Evolutionary conservation across 2,113 vertebrate species (phyloP).

Genomic region (Halcyon senegalensis): DNA sequence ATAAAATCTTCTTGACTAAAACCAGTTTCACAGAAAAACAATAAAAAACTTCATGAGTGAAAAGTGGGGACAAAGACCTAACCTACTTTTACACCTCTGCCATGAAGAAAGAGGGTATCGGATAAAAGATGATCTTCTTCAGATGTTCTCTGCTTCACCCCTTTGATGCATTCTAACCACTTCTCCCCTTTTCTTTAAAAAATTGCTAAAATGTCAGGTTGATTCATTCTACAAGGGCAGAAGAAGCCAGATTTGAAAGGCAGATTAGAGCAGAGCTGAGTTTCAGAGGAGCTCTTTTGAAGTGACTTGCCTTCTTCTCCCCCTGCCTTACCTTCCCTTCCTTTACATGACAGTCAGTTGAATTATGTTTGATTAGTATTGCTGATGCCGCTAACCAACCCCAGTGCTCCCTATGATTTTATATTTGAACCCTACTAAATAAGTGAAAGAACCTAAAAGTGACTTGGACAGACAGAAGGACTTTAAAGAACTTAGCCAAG

Average conservation of each 20-base stretch:
- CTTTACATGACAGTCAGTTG: conserved; percentile 7
- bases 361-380: conserved; percentile 45
- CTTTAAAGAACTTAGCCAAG: neutral
- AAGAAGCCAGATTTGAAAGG: conserved; percentile 64
- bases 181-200: conserved; percentile 70
- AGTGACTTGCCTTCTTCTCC: conserved; percentile 37
- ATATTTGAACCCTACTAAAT: neutral
- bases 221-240: conserved; percentile 63
- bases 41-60: neutral
- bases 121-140: conserved; percentile 67
- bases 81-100: conserved; percentile 14
- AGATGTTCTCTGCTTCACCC: conserved; percentile 65
- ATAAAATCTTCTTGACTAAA: neutral
- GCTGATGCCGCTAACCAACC: conserved; percentile 3
- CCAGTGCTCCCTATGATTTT: neutral
- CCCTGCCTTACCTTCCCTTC: neutral
- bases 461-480: neutral
- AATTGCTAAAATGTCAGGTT: conserved; percentile 66
- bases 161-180: conserved; percentile 66
- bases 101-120: neutral
- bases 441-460: neutral
- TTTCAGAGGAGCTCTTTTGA: conserved; percentile 59
- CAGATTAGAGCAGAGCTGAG: conserved; percentile 40
- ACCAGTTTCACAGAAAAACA: neutral
- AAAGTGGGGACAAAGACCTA: conserved; percentile 29